Conservation (phyloP, 2,797 vertebrate species). For the Cryptoblepharus egeriae region DNA sequence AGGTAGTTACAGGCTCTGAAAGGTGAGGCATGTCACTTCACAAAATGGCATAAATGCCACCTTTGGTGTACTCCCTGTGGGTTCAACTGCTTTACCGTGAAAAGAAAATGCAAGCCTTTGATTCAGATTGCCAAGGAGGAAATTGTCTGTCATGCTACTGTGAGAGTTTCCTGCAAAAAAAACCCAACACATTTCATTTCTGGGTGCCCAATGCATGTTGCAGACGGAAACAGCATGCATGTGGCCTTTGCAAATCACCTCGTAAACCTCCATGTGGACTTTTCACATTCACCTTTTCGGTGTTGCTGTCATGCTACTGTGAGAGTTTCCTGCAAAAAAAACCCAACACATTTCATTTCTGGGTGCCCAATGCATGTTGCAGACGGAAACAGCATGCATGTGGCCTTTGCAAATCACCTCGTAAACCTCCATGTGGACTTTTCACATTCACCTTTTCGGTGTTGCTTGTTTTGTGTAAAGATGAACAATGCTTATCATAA, state of each 20-base stretch:
- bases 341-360: background rate
- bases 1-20: background rate
- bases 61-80: background rate
- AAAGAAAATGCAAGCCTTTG: constrained; percentile 2
- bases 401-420: background rate
- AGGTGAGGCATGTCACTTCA: background rate
- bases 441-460: background rate
- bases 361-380: background rate
- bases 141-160: background rate
- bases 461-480: background rate
- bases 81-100: background rate
- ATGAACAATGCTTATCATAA: background rate
- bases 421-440: background rate
- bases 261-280: background rate
- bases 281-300: too few species aligned
- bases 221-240: background rate
- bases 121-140: background rate
- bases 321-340: background rate
- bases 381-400: background rate
- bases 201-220: background rate
- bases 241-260: background rate
- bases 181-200: too few species aligned
- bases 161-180: background rate
- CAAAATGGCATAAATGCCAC: background rate
- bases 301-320: background rate